Conservation (phyloP, 1,140 invertebrate species). For the Lysiphlebus fabarum region DNA sequence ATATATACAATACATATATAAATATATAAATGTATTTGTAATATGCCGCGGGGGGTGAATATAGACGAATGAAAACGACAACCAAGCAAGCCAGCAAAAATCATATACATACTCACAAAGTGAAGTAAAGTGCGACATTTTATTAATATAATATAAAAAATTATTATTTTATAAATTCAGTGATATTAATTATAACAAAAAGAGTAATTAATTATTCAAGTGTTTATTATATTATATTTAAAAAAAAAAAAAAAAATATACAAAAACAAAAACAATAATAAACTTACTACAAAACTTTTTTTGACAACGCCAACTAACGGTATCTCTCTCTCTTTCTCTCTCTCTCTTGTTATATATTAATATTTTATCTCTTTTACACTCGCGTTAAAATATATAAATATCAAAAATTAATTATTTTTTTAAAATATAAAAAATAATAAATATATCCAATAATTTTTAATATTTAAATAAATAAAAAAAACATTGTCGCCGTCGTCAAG, state of each 20-base stretch:
- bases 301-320: constrained; percentile 4
- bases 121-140: constrained; percentile 31
- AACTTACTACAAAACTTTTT: too few species aligned
- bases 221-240: too few species aligned
- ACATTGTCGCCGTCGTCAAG: background rate
- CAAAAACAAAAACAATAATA: too few species aligned
- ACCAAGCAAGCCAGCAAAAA: constrained; percentile 12
- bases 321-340: constrained; percentile 6
- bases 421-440: too few species aligned
- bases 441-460: too few species aligned
- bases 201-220: too few species aligned
- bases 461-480: too few species aligned
- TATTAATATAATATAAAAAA: too few species aligned
- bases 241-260: too few species aligned
- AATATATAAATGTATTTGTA: background rate
- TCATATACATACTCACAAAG: constrained; percentile 9
- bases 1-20: background rate
- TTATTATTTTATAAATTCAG: too few species aligned
- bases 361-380: background rate
- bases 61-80: constrained; percentile 1
- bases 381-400: background rate
- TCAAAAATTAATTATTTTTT: too few species aligned
- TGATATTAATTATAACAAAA: too few species aligned
- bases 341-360: background rate
- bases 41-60: constrained; percentile 20